These are phyloP conservation scores for Tinamus major DNA, from an alignment of 2,797 vertebrate genomes.

Conservation along the genomic window DNA sequence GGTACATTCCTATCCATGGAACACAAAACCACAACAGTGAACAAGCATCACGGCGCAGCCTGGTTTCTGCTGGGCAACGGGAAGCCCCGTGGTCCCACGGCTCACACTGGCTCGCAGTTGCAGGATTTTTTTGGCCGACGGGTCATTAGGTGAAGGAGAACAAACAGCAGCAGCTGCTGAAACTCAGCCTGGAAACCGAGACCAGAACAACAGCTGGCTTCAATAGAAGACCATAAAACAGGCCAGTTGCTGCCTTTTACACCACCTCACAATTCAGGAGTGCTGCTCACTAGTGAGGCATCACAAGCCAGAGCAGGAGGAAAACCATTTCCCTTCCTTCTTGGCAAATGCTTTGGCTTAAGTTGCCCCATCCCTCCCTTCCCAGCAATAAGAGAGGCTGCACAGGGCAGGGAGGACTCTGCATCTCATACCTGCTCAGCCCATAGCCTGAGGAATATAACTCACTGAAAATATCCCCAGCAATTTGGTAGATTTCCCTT, in stretches of 20 bases:
- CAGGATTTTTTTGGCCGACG: neutral
- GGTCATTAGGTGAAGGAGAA: neutral
- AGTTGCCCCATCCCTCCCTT: neutral
- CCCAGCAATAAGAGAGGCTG: neutral
- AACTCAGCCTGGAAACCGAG: neutral
- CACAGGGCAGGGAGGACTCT: neutral
- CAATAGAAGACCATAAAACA: neutral
- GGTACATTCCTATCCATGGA: neutral
- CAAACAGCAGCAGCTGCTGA: neutral
- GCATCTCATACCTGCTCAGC: neutral
- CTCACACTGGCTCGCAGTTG: neutral
- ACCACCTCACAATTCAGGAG: accelerated
- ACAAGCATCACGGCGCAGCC: neutral
- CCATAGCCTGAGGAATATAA: neutral
- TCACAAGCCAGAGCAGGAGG: neutral
- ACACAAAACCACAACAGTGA: neutral
- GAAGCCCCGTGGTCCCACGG: neutral
- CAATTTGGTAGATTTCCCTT: neutral
- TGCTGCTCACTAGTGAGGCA: neutral
- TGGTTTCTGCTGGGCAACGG: accelerated
- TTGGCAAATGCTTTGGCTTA: neutral
- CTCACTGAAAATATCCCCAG: neutral
- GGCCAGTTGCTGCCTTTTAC: neutral
- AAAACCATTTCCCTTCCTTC: neutral
- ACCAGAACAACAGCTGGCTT: neutral